These are phyloP conservation scores for Venusia cambrica DNA, from an alignment of 2,888 invertebrate genomes.

Conservation along the genomic window DNA sequence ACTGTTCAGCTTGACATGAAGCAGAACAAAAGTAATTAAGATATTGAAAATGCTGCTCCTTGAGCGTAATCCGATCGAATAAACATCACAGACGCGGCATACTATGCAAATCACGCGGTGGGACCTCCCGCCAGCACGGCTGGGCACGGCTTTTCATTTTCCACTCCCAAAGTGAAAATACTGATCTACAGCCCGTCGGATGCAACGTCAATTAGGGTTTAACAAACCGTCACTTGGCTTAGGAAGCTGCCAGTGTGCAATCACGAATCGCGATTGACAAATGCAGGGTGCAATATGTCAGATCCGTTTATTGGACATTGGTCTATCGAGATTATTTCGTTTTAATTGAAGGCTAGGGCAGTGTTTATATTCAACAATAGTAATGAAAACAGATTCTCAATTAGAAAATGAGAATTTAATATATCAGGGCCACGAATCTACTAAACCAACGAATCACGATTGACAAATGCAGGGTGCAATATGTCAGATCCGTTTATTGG, in stretches of 20 bases:
- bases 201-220: slow-evolving; percentile 48
- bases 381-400: no score
- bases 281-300: slow-evolving; percentile 28
- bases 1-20: no score
- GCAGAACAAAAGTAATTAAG: background rate
- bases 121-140: slow-evolving; percentile 32
- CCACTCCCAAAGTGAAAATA: slow-evolving; percentile 45
- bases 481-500: slow-evolving; percentile 6
- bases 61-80: slow-evolving; percentile 6
- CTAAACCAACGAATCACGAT: slow-evolving; percentile 35
- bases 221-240: slow-evolving; percentile 41
- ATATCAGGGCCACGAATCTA: no score
- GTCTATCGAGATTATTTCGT: slow-evolving; percentile 8
- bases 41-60: background rate
- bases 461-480: slow-evolving; percentile 34
- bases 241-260: slow-evolving; percentile 23
- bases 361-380: slow-evolving; percentile 3
- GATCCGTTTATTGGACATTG: slow-evolving; percentile 2
- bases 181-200: slow-evolving; percentile 45
- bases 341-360: slow-evolving; percentile 12
- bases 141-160: slow-evolving; percentile 46
- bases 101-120: slow-evolving; percentile 44
- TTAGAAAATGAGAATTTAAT: no score
- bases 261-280: slow-evolving; percentile 37
- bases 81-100: slow-evolving; percentile 28